Evolutionary conservation across 2,113 vertebrate genomes (phyloP).

Genomic region (Hydropotes inermis): DNA sequence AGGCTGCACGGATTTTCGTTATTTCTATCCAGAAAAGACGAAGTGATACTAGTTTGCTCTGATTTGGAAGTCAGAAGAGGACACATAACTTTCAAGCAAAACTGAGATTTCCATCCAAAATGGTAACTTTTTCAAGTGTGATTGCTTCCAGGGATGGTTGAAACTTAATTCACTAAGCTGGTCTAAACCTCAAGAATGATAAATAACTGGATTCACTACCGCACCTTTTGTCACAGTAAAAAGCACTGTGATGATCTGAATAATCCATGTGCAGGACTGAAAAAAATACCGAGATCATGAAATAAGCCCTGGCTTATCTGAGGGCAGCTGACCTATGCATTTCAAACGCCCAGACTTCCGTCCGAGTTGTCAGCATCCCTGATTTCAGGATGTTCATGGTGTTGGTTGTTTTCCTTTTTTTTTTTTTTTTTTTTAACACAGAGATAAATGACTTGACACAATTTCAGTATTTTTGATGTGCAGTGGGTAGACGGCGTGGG

Average conservation of each 20-base stretch:
- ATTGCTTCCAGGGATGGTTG: background rate
- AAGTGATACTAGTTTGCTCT: background rate
- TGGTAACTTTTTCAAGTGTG: background rate
- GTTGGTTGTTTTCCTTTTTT: background rate
- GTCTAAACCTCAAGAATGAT: background rate
- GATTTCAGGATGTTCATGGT: background rate
- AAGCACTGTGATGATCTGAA: background rate
- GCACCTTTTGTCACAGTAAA: background rate
- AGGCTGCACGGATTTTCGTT: fast-evolving
- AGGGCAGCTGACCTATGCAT: background rate
- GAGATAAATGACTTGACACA: constrained; percentile 38
- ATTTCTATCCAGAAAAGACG: background rate
- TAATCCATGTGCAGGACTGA: background rate
- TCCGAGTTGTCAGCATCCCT: background rate
- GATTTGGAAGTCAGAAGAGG: background rate
- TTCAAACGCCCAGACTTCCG: background rate
- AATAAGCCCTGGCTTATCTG: background rate
- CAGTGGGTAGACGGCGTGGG: constrained; percentile 50
- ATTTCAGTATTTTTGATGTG: constrained; percentile 50
- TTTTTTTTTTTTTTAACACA: background rate
- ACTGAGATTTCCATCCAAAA: background rate
- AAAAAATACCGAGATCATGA: background rate
- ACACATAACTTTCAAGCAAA: background rate
- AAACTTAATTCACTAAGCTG: background rate
- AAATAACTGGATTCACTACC: background rate